A percentile compares a stretch with the other conserved stretches of the same genome.
These are phyloP conservation scores for Delphinus delphis DNA, from an alignment of 2,113 vertebrate genomes.

Conservation along the genomic window DNA sequence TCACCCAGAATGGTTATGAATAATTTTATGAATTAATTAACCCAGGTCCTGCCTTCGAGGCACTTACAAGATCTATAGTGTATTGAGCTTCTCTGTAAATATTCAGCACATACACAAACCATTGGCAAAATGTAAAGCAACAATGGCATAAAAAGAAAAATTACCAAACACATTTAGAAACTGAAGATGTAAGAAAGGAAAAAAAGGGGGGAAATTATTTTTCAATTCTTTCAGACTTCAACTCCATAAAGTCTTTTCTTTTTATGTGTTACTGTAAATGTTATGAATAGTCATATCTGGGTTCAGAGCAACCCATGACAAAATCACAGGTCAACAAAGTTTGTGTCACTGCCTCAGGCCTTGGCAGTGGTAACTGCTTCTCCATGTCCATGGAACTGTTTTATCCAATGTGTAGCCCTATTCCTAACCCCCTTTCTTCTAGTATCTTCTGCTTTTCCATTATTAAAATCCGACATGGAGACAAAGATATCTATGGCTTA, in stretches of 20 bases:
- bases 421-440: background rate
- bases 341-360: background rate
- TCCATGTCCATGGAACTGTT: background rate
- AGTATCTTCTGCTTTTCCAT: background rate
- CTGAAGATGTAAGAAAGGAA: constrained; percentile 54
- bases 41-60: constrained; percentile 72
- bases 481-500: background rate
- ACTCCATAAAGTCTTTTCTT: constrained; percentile 21
- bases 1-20: constrained; percentile 71
- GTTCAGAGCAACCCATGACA: background rate
- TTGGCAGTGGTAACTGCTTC: background rate
- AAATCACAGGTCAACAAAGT: constrained; percentile 27
- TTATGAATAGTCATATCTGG: constrained; percentile 47
- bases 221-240: constrained; percentile 37
- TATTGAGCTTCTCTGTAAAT: constrained; percentile 72
- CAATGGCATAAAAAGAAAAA: constrained; percentile 65
- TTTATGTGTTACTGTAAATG: constrained; percentile 51
- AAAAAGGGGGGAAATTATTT: constrained; percentile 52
- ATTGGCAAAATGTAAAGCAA: constrained; percentile 65
- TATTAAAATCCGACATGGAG: background rate
- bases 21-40: constrained; percentile 78
- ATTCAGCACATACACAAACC: constrained; percentile 68
- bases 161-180: constrained; percentile 61
- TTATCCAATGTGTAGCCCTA: background rate
- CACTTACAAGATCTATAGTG: constrained; percentile 67